Evolutionary conservation across 2,113 vertebrate species (phyloP).

Genomic region (Cepphus grylle): DNA sequence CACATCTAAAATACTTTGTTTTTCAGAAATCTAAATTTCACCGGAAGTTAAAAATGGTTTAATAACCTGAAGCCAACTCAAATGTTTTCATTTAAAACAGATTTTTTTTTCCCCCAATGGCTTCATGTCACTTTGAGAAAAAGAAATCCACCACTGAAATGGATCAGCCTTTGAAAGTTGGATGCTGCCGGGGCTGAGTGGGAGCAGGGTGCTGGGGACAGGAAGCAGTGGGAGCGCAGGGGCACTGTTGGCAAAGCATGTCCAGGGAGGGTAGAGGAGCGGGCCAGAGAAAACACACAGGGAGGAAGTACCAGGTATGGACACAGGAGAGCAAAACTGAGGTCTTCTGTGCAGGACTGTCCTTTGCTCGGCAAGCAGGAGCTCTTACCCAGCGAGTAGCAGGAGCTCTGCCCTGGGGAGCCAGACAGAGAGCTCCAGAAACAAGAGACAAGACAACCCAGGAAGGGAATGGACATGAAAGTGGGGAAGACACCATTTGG

Average conservation of each 20-base stretch:
- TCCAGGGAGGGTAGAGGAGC: neutral
- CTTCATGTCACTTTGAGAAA: neutral
- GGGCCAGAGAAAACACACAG: neutral
- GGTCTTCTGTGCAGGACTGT: neutral
- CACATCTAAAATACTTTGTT: neutral
- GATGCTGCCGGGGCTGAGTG: neutral
- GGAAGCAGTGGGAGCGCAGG: neutral
- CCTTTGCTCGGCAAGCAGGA: neutral
- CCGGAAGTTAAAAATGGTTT: neutral
- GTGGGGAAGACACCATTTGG: neutral
- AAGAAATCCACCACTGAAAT: neutral
- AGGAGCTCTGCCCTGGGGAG: neutral
- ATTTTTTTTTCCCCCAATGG: neutral
- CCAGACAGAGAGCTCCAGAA: neutral
- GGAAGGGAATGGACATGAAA: neutral
- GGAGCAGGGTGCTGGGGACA: neutral
- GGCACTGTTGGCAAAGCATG: neutral
- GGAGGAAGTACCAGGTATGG: neutral
- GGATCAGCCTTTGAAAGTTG: neutral
- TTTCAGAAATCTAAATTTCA: neutral
- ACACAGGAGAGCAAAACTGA: neutral
- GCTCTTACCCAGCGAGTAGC: neutral
- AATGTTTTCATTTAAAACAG: neutral
- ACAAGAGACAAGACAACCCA: neutral
- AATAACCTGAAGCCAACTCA: neutral